These are phyloP conservation scores for Strongylocentrotus purpuratus DNA, from an alignment of 35 echinoderm and acorn worm genomes.

Conservation along the genomic window DNA sequence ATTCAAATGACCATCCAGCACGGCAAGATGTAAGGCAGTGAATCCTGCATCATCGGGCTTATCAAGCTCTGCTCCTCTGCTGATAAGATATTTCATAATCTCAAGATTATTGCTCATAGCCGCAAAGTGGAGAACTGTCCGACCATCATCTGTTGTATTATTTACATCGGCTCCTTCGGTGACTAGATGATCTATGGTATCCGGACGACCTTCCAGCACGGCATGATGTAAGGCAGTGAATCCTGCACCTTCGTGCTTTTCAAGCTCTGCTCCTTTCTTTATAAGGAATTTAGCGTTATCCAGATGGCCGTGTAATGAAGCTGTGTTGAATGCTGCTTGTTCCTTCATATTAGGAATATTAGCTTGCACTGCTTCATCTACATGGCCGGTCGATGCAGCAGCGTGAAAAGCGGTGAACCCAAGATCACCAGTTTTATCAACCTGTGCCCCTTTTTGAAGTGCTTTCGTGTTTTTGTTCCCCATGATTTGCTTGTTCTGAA, in stretches of 20 bases:
- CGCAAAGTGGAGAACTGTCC: neutral
- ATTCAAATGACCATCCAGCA: neutral
- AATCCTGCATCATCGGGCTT: neutral
- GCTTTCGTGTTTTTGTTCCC: too few species aligned
- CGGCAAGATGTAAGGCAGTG: neutral
- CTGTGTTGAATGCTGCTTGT: too few species aligned
- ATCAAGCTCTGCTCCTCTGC: neutral
- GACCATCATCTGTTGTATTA: neutral
- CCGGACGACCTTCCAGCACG: neutral
- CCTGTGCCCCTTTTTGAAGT: too few species aligned
- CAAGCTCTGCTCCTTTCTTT: too few species aligned
- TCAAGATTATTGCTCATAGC: neutral
- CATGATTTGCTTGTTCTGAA: too few species aligned
- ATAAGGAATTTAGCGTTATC: too few species aligned
- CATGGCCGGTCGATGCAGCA: too few species aligned
- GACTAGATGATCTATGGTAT: neutral
- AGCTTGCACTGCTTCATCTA: neutral
- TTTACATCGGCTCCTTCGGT: neutral
- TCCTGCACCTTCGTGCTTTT: too few species aligned
- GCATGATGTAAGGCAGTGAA: neutral
- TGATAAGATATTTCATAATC: neutral
- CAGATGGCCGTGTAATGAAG: too few species aligned
- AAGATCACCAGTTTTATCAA: too few species aligned
- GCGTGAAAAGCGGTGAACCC: too few species aligned
- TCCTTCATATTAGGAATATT: too few species aligned